These are phyloP conservation scores for Muscicapa adusta DNA, from an alignment of 2,113 vertebrate genomes.

Conservation along the genomic window DNA sequence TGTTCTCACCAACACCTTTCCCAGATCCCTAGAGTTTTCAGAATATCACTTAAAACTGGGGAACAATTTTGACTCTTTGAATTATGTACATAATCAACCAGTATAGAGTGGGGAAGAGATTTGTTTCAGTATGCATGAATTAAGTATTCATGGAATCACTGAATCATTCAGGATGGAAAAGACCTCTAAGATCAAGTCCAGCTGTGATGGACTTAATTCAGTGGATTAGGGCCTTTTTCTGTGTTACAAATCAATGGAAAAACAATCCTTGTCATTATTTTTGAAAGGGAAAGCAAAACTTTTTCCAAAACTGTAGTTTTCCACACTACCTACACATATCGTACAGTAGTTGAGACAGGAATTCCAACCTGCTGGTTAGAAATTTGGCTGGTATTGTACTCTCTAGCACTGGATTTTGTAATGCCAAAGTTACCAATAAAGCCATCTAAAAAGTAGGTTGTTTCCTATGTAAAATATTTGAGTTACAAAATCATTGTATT, in stretches of 20 bases:
- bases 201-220: background rate
- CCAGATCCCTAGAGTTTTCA: background rate
- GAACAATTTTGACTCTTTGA: background rate
- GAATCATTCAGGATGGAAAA: background rate
- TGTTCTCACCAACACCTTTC: background rate
- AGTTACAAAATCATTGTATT: background rate
- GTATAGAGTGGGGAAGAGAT: background rate
- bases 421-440: background rate
- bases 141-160: background rate
- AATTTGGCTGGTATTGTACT: background rate
- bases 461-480: background rate
- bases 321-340: background rate
- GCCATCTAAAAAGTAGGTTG: background rate
- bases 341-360: background rate
- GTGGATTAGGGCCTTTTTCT: background rate
- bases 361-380: background rate
- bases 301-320: background rate
- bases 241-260: background rate
- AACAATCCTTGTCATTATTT: background rate
- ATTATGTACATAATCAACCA: background rate
- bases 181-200: background rate
- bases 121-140: background rate
- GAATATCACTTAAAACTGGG: background rate
- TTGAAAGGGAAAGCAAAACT: background rate
- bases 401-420: background rate